Base-by-base conservation (phyloP, 53 echinoderm and acorn worm species). In the Patiria pectinifera region DNA sequence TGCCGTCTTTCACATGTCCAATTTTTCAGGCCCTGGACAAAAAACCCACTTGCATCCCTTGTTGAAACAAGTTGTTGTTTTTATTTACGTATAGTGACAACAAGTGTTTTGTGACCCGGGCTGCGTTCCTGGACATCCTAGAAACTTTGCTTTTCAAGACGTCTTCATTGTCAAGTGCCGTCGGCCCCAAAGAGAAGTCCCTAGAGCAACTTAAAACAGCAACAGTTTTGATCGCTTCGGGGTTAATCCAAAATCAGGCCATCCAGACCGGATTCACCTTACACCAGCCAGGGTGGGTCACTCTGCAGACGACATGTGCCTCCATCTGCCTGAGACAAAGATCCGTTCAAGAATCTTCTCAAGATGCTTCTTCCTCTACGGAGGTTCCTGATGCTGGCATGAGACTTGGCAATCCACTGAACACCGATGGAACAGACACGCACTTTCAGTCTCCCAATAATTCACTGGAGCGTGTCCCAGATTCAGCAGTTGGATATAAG, bases 51-150 rank as follows among this genome's bases (percentile, higher is more conserved):
- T 53, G 5, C 5, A 53, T 6, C 53, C 53, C 8, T 5, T 1
- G 53, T 53, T 53, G 2, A 53, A 5, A 53, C 8, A 7, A 66
- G 12, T 66, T 66, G 15, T 66, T n/a, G n/a, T n/a, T n/a, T 59
- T 89, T 46, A 44, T 62, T 22, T 80, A 26, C 46, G 6, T 78
- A 2, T 94, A 97, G 97, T 6, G 22, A 89, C 49, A 97, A 97
- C 83, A 78, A 80, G 59, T 97, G 94, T 48, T 91, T 74, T 61
- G 93, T 96, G 79, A 98, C 98, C 74, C 93, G 94, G 83, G 92
- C 96, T 89, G 94, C 95, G 11, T 96, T 94, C 45, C 58, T 95
- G 80, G 74, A 91, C n/a, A 92, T 96, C 76, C 35, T 98, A 45
- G 87, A 95, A 23, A 59, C 71, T 7, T 89, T 89, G 46, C 49